These are phyloP conservation scores for Didymodactylos carnosus DNA, from an alignment of 2,888 invertebrate genomes.

Conservation along the genomic window DNA sequence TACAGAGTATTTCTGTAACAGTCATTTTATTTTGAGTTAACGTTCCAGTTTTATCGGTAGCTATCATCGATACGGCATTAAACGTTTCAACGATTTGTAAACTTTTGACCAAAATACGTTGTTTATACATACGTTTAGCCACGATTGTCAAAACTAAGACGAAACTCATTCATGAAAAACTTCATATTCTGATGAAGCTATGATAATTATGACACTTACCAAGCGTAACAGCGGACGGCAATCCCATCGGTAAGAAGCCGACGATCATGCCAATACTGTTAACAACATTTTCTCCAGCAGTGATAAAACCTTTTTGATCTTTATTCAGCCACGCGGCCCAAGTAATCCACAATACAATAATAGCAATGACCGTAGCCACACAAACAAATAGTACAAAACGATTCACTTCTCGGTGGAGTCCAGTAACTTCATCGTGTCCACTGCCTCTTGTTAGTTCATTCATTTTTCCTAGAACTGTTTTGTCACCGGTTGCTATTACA, in stretches of 20 bases:
- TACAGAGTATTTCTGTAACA: not conserved
- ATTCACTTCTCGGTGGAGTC: slow-evolving; percentile 5
- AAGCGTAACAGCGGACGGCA: slow-evolving; percentile 5
- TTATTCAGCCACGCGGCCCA: slow-evolving; percentile 3
- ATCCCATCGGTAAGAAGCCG: slow-evolving; percentile 2
- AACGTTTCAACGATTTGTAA: slow-evolving; percentile 3
- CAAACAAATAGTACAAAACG: slow-evolving; percentile 1
- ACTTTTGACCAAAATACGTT: slow-evolving; percentile 5
- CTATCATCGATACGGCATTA: not conserved
- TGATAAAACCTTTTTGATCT: not conserved
- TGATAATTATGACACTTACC: no score
- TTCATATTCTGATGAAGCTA: no score
- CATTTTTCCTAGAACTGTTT: slow-evolving; percentile 9
- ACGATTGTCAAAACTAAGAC: not conserved
- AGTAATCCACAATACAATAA: not conserved
- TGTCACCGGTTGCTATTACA: slow-evolving; percentile 4
- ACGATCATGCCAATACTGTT: slow-evolving; percentile 6
- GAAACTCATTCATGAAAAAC: not conserved
- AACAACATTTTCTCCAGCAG: not conserved
- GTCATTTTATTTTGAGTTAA: slow-evolving; percentile 4
- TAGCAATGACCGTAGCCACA: not conserved
- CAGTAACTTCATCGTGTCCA: not conserved
- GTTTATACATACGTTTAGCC: slow-evolving; percentile 3
- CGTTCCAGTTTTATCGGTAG: slow-evolving; percentile 9
- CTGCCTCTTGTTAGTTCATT: not conserved